Conservation (phyloP, 1,140 invertebrate species). For the Medauroidea extradentata region DNA sequence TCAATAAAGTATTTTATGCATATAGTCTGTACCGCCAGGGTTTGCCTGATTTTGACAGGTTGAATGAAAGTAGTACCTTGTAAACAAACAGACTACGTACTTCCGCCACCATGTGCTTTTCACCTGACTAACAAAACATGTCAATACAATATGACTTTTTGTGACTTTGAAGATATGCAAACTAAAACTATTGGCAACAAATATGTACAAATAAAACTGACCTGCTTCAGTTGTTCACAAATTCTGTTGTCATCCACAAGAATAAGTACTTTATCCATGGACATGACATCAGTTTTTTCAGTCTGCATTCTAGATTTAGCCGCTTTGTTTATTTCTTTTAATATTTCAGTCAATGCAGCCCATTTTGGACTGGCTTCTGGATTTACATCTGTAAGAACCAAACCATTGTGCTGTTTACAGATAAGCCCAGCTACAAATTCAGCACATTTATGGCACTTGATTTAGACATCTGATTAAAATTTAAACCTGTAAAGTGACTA, state of each 20-base stretch:
- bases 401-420: not conserved
- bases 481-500: too few species aligned
- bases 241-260: constrained; percentile 78
- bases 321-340: constrained; percentile 65
- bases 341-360: constrained; percentile 71
- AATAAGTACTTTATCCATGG: constrained; percentile 63
- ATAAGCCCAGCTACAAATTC: not conserved
- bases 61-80: too few species aligned
- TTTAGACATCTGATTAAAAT: not conserved
- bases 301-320: constrained; percentile 15
- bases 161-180: too few species aligned
- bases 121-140: too few species aligned
- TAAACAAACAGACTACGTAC: too few species aligned
- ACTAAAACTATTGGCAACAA: too few species aligned
- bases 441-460: not conserved
- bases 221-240: constrained; percentile 71
- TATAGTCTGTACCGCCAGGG: too few species aligned
- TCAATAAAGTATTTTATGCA: too few species aligned
- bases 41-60: too few species aligned
- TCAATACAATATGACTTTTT: too few species aligned
- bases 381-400: constrained; percentile 56
- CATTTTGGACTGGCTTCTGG: constrained; percentile 90
- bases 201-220: constrained; percentile 28
- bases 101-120: too few species aligned
- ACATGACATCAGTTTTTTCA: constrained; percentile 43